These are phyloP conservation scores for Drosophila koepferae DNA, from an alignment of 2,888 invertebrate genomes.

Conservation along the genomic window DNA sequence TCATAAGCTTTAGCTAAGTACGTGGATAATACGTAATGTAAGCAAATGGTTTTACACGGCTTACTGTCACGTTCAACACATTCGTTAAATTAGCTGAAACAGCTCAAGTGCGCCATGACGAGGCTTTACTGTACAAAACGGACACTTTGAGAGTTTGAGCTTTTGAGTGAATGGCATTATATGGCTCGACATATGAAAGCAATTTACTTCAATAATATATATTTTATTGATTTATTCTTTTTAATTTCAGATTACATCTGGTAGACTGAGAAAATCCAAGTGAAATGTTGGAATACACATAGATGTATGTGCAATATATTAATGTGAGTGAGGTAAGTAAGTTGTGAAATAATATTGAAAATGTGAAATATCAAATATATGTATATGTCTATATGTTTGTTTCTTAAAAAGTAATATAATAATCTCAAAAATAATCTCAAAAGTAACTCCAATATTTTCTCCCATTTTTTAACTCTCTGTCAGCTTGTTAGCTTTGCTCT, in stretches of 20 bases:
- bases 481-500: neutral
- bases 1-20: constrained; percentile 34
- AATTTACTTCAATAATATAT: neutral
- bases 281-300: too few relatives aligned
- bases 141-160: neutral
- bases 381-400: too few relatives aligned
- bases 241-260: too few relatives aligned
- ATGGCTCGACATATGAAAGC: neutral
- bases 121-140: constrained; percentile 4
- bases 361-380: too few relatives aligned
- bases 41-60: constrained; percentile 23
- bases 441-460: neutral
- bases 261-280: too few relatives aligned
- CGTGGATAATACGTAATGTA: constrained; percentile 30
- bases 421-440: too few relatives aligned
- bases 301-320: too few relatives aligned
- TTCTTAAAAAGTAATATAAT: too few relatives aligned
- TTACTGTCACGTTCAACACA: constrained; percentile 34
- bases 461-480: too few relatives aligned
- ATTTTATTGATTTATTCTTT: neutral
- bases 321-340: too few relatives aligned
- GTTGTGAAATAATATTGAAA: too few relatives aligned
- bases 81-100: constrained; percentile 18
- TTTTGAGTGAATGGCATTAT: neutral
- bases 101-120: neutral